Conservation (phyloP, 1,140 invertebrate species). For the Phortica variegata region DNA sequence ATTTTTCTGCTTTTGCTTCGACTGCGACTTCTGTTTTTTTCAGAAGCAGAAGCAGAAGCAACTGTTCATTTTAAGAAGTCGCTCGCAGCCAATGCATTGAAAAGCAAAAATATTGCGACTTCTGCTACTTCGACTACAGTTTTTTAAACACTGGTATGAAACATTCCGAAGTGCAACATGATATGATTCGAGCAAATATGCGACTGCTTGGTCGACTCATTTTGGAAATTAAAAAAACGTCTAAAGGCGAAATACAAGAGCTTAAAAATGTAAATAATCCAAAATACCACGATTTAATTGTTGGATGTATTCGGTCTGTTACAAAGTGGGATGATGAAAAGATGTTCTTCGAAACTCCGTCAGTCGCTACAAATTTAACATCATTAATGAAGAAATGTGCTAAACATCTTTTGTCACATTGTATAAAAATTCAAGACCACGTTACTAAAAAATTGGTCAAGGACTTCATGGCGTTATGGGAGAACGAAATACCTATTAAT, state of each 20-base stretch:
- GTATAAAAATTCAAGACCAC: conserved; percentile 2
- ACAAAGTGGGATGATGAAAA: background rate
- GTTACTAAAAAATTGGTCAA: background rate
- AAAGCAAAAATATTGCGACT: too few relatives aligned
- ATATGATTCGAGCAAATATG: conserved; percentile 3
- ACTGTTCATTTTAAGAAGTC: too few relatives aligned
- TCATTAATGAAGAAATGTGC: conserved; percentile 1
- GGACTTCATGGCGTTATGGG: conserved; percentile 1
- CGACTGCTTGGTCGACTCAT: background rate
- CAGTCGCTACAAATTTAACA: conserved; percentile 1
- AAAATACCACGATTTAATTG: background rate
- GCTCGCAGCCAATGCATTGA: too few relatives aligned
- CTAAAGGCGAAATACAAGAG: background rate
- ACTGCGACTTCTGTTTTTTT: too few relatives aligned
- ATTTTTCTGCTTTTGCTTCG: too few relatives aligned
- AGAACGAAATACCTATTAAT: background rate
- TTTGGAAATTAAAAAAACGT: background rate
- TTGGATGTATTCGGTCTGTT: background rate
- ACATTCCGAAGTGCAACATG: conserved; percentile 1
- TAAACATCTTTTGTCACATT: background rate
- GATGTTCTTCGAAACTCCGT: conserved; percentile 2
- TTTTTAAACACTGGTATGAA: too few relatives aligned
- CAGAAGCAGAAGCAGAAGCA: too few relatives aligned
- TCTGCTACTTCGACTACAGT: too few relatives aligned
- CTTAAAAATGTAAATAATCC: background rate